Evolutionary conservation across 2,797 vertebrate genomes (phyloP).

Genomic region (Galago senegalensis): DNA sequence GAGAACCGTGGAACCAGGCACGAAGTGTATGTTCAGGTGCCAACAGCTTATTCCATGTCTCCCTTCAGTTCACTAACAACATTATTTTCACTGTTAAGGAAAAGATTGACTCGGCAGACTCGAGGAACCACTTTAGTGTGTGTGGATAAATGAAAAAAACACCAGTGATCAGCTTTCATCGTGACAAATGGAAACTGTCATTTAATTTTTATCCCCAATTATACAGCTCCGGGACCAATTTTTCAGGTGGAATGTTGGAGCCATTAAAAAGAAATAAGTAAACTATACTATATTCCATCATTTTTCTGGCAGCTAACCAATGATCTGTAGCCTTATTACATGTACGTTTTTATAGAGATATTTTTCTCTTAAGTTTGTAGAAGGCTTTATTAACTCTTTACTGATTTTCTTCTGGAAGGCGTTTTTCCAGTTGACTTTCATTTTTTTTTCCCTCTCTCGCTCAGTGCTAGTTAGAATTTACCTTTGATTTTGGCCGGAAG

Average conservation of each 20-base stretch:
- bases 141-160: slow-evolving; percentile 74
- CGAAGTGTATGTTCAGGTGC: slow-evolving; percentile 18
- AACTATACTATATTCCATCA: slow-evolving; percentile 90
- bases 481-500: slow-evolving; percentile 12
- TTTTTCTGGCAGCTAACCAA: slow-evolving; percentile 89
- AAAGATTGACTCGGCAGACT: slow-evolving; percentile 72
- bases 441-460: slow-evolving; percentile 31
- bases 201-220: slow-evolving; percentile 92
- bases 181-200: slow-evolving; percentile 90
- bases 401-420: background rate
- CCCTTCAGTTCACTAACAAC: slow-evolving; percentile 60
- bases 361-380: slow-evolving; percentile 85
- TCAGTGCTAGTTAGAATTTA: background rate
- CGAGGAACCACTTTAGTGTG: slow-evolving; percentile 60
- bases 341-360: slow-evolving; percentile 84
- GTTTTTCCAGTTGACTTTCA: slow-evolving; percentile 34
- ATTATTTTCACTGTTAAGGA: slow-evolving; percentile 70
- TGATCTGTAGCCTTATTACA: slow-evolving; percentile 88
- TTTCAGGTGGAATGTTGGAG: slow-evolving; percentile 90
- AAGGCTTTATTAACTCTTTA: slow-evolving; percentile 70
- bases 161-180: slow-evolving; percentile 82
- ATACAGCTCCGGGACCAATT: slow-evolving; percentile 89
- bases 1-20: background rate
- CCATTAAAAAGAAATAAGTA: slow-evolving; percentile 92
- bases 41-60: slow-evolving; percentile 60